Conservation (phyloP, 1,140 invertebrate genomes). For the Zophobas morio region DNA sequence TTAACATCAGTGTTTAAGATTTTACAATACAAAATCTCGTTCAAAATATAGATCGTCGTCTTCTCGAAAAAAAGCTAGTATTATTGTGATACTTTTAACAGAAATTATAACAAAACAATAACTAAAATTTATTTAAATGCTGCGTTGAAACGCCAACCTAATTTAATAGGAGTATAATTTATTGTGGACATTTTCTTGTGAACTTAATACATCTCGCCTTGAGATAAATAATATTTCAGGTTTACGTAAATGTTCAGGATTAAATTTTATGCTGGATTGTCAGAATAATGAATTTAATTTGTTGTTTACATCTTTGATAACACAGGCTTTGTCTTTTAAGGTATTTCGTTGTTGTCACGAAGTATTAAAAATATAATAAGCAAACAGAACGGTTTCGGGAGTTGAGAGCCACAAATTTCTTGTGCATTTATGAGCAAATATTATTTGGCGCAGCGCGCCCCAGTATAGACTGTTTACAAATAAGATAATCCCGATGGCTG, state of each 20-base stretch:
- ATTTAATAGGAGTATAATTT: too few species aligned
- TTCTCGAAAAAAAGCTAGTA: too few species aligned
- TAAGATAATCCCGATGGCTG: neutral
- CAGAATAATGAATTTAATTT: constrained; percentile 10
- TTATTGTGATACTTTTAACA: too few species aligned
- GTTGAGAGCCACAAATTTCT: neutral
- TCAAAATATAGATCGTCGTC: too few species aligned
- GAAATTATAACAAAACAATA: too few species aligned
- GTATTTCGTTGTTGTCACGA: neutral
- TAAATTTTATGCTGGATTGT: neutral
- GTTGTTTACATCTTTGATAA: constrained; percentile 11
- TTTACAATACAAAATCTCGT: too few species aligned
- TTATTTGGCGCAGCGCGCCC: neutral
- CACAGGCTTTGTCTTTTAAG: neutral
- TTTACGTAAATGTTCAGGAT: neutral
- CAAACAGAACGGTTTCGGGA: neutral
- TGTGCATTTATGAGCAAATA: neutral
- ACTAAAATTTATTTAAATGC: too few species aligned
- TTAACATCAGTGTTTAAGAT: too few species aligned
- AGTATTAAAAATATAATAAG: neutral
- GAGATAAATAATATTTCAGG: constrained; percentile 4
- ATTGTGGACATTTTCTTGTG: too few species aligned
- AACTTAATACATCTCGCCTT: neutral
- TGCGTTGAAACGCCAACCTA: too few species aligned
- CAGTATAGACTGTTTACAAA: neutral